Conservation (phyloP, 2,888 invertebrate species). For the Perizoma affinitatum region DNA sequence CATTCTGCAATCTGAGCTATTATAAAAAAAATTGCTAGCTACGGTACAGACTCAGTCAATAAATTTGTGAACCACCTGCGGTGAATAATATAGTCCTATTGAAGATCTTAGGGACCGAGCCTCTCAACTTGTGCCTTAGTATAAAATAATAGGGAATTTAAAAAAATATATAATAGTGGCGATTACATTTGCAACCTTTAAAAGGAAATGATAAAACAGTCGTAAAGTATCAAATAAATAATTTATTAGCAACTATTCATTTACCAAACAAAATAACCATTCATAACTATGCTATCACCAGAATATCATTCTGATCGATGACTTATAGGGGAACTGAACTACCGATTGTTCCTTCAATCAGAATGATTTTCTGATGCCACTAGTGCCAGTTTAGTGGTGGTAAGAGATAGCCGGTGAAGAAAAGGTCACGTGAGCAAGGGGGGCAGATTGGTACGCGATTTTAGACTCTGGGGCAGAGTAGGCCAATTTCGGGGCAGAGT, state of each 20-base stretch:
- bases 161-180: too few relatives aligned
- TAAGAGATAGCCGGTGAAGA: constrained; percentile 70
- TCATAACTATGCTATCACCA: constrained; percentile 8
- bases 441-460: constrained; percentile 47
- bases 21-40: too few relatives aligned
- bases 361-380: not conserved
- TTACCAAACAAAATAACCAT: constrained; percentile 48
- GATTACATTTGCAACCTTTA: not conserved
- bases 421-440: constrained; percentile 62
- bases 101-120: too few relatives aligned
- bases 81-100: too few relatives aligned
- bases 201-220: constrained; percentile 12
- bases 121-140: too few relatives aligned
- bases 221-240: constrained; percentile 35
- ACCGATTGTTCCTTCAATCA: constrained; percentile 4
- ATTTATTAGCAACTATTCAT: constrained; percentile 45
- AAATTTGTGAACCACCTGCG: too few relatives aligned
- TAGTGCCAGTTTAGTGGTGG: constrained; percentile 58
- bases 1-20: too few relatives aligned
- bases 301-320: constrained; percentile 2
- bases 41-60: too few relatives aligned
- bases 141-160: too few relatives aligned
- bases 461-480: constrained; percentile 53
- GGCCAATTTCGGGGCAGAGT: constrained; percentile 41
- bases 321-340: too few relatives aligned